Conservation (phyloP, 2,888 invertebrate genomes). For the Monoplex corrugatus region DNA sequence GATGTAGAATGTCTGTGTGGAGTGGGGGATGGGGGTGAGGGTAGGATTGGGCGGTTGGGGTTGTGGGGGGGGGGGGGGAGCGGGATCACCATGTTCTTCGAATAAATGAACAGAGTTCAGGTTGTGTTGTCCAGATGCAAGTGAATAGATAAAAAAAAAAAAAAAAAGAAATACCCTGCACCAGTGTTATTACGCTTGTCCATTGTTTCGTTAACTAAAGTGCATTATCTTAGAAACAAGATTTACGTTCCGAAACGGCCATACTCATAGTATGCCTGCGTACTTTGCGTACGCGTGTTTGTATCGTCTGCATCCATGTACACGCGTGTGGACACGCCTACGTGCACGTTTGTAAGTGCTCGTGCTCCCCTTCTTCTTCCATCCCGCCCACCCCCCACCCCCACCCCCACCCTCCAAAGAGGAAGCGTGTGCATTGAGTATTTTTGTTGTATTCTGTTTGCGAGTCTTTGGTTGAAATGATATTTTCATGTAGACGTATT, state of each 20-base stretch:
- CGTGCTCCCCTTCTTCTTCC: no score
- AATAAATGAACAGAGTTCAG: no score
- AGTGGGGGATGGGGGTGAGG: no score
- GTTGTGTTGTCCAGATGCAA: no score
- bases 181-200: not conserved
- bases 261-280: not conserved
- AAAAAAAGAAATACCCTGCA: not conserved
- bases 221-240: no score
- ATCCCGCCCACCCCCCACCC: no score
- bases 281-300: not conserved
- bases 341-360: not conserved
- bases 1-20: no score
- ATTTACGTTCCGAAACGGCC: no score
- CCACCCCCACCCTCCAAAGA: not conserved
- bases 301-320: not conserved
- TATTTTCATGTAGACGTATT: not conserved
- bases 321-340: not conserved
- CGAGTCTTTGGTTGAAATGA: not conserved
- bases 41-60: no score
- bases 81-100: no score
- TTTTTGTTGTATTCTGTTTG: not conserved
- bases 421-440: not conserved
- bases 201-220: not conserved
- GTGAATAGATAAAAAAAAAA: no score
- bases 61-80: no score